Evolutionary conservation across 2,113 vertebrate genomes (phyloP).

Genomic region (Microcebus lehilahytsara): DNA sequence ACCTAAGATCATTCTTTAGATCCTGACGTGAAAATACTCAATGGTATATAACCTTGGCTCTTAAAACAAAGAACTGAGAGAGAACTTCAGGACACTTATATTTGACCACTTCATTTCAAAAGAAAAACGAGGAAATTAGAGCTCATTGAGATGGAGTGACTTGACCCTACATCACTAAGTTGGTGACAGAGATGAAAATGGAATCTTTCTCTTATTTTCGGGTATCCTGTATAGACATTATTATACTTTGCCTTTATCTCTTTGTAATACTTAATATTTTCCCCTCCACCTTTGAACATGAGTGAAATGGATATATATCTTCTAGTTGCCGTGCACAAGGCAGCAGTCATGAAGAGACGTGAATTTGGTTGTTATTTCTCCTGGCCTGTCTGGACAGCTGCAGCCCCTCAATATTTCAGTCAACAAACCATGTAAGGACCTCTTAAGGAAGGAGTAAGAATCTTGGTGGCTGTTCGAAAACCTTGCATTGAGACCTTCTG

Average conservation of each 20-base stretch:
- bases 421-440: neutral
- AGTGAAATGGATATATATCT: neutral
- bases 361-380: neutral
- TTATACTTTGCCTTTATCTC: neutral
- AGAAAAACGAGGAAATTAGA: neutral
- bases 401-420: neutral
- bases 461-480: neutral
- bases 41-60: neutral
- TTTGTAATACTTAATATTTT: neutral
- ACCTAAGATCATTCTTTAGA: neutral
- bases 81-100: neutral
- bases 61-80: neutral
- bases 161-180: neutral
- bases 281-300: neutral
- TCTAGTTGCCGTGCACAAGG: fast-evolving
- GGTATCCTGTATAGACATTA: neutral
- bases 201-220: neutral
- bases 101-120: neutral
- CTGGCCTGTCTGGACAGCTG: neutral
- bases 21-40: neutral
- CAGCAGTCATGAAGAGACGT: neutral
- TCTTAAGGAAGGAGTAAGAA: neutral
- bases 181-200: neutral
- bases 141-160: neutral
- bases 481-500: neutral